Conservation (phyloP, 53 echinoderm and acorn worm species). For the Crossaster papposus region DNA sequence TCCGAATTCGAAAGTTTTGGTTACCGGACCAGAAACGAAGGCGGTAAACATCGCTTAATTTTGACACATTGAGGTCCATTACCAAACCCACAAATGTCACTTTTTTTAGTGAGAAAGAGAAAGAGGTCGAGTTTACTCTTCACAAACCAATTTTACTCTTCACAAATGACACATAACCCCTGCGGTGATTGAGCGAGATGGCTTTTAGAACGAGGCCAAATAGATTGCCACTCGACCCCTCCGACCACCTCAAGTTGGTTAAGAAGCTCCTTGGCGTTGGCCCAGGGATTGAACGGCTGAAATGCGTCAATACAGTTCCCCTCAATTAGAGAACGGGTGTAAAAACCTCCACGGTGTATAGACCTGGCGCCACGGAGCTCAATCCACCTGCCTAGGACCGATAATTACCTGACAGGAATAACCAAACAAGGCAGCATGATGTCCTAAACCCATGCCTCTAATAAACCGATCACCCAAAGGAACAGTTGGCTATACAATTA, state of each 20-base stretch:
- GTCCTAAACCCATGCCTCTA: neutral
- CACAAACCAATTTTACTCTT: too few species aligned
- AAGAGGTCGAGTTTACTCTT: neutral
- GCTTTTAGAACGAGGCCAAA: neutral
- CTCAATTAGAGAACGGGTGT: neutral
- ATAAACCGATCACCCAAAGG: neutral
- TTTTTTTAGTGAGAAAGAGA: neutral
- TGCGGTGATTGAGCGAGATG: neutral
- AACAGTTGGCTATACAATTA: neutral
- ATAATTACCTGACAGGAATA: constrained; percentile 22
- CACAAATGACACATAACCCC: neutral
- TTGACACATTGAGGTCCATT: neutral
- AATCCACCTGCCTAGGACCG: constrained; percentile 28
- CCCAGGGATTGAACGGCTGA: neutral
- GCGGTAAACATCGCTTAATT: neutral
- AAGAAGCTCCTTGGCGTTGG: constrained; percentile 6
- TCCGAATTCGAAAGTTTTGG: too few species aligned
- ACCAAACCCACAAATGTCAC: neutral
- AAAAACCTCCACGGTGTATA: neutral
- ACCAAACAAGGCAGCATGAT: constrained; percentile 12
- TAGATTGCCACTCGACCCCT: constrained; percentile 1
- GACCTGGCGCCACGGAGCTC: neutral
- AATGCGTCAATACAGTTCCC: constrained; percentile 36
- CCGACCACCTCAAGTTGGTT: neutral
- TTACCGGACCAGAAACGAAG: too few species aligned